These are phyloP conservation scores for Macrobrachium rosenbergii DNA, from an alignment of 1,140 invertebrate species.

Conservation along the genomic window DNA sequence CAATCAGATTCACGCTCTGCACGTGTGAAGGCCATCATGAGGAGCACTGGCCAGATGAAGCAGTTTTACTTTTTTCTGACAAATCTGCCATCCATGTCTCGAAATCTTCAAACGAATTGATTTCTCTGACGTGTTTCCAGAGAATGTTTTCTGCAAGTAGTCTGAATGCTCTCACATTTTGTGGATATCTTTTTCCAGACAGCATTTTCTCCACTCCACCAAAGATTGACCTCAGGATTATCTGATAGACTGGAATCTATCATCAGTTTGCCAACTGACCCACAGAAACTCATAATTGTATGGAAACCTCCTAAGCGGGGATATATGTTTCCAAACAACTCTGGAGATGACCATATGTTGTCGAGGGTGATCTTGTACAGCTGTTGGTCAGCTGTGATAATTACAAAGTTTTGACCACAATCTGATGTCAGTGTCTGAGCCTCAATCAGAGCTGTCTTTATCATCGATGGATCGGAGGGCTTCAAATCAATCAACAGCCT, in stretches of 20 bases:
- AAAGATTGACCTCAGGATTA: conserved; percentile 19
- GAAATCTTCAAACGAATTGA: conserved; percentile 25
- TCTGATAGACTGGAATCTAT: conserved; percentile 23
- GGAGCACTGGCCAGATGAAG: too few relatives aligned
- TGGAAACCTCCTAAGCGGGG: too few relatives aligned
- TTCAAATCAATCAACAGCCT: conserved; percentile 37
- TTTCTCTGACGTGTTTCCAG: conserved; percentile 17
- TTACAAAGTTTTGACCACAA: conserved; percentile 23
- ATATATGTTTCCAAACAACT: too few relatives aligned
- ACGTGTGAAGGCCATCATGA: too few relatives aligned
- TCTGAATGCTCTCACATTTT: conserved; percentile 38
- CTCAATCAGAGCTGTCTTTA: conserved; percentile 39
- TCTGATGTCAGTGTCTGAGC: conserved; percentile 26
- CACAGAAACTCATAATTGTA: too few relatives aligned
- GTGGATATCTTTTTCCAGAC: conserved; percentile 36
- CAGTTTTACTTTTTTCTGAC: conserved; percentile 16
- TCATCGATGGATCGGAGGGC: conserved; percentile 39
- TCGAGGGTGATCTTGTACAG: conserved; percentile 35
- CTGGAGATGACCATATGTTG: too few relatives aligned
- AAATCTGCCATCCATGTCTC: conserved; percentile 14
- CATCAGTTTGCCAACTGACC: conserved; percentile 48
- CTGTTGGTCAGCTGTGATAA: conserved; percentile 45
- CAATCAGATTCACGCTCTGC: too few relatives aligned
- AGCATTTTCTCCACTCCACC: conserved; percentile 46
- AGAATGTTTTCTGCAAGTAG: conserved; percentile 33